These are phyloP conservation scores for Drosophila gunungcola DNA, from an alignment of 1,140 invertebrate species.

Conservation along the genomic window DNA sequence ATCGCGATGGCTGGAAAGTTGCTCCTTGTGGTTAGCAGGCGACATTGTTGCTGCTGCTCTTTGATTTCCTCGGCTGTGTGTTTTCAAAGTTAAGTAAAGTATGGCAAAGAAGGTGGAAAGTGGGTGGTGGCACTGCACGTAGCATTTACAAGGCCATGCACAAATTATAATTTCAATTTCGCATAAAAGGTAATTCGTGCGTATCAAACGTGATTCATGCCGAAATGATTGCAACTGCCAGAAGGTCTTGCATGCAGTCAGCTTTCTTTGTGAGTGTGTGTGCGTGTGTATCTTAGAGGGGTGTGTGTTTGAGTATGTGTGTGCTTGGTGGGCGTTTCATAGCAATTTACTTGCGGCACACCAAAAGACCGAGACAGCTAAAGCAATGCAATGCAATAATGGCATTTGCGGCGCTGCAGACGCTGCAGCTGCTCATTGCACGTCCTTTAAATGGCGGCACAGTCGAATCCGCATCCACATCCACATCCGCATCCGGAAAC, in stretches of 20 bases:
- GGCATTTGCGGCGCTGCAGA: slow-evolving; percentile 58
- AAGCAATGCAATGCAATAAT: slow-evolving; percentile 70
- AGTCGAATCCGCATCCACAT: slow-evolving; percentile 21
- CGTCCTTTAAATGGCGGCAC: slow-evolving; percentile 48
- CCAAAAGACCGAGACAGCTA: slow-evolving; percentile 41
- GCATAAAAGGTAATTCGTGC: slow-evolving; percentile 84
- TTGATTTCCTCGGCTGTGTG: slow-evolving; percentile 37
- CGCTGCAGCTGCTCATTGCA: slow-evolving; percentile 66
- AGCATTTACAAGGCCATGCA: slow-evolving; percentile 63
- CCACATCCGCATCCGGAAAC: slow-evolving; percentile 12
- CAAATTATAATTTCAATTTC: slow-evolving; percentile 85
- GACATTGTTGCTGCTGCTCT: slow-evolving; percentile 56
- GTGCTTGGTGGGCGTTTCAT: slow-evolving; percentile 61
- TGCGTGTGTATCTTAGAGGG: background rate
- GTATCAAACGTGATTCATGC: slow-evolving; percentile 84
- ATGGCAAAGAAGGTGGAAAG: background rate
- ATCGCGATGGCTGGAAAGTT: slow-evolving; percentile 69
- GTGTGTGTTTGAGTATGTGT: slow-evolving; percentile 21
- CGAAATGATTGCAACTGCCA: slow-evolving; percentile 78
- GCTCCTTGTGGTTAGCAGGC: slow-evolving; percentile 60
- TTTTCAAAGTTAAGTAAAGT: slow-evolving; percentile 2
- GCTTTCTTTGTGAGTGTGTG: slow-evolving; percentile 6
- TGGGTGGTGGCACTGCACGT: slow-evolving; percentile 24
- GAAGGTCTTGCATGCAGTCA: slow-evolving; percentile 62
- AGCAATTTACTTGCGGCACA: slow-evolving; percentile 78